A percentile compares a stretch with the other conserved stretches of the same genome.
These are phyloP conservation scores for Papilio gigon DNA, from an alignment of 2,888 invertebrate genomes.

Conservation along the genomic window DNA sequence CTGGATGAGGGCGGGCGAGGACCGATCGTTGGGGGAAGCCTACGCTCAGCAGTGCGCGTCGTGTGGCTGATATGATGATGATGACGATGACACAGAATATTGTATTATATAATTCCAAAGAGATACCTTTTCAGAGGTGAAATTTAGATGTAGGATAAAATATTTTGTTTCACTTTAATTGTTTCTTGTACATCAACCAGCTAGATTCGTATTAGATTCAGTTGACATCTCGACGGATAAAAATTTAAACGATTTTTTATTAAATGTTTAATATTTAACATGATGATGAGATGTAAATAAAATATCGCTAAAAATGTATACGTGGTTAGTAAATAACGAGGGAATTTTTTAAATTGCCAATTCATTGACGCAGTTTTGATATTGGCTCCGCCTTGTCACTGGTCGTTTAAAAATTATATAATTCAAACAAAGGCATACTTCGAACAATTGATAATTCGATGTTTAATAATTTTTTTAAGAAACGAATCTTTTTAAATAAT, in stretches of 20 bases:
- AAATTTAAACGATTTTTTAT: not conserved
- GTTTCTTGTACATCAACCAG: not conserved
- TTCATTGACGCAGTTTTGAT: constrained; percentile 7
- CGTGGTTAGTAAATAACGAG: too few relatives aligned
- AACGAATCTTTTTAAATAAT: not conserved
- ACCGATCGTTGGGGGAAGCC: too few relatives aligned
- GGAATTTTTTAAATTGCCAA: not conserved
- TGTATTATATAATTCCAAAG: too few relatives aligned
- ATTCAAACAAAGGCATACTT: constrained; percentile 3
- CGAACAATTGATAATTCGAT: not conserved
- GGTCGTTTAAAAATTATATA: constrained; percentile 9
- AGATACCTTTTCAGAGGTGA: not conserved
- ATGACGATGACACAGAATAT: too few relatives aligned
- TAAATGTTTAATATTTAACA: too few relatives aligned
- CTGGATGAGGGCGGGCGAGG: too few relatives aligned
- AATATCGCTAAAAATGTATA: too few relatives aligned
- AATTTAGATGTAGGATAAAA: too few relatives aligned
- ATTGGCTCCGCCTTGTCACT: not conserved
- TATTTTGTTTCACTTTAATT: too few relatives aligned
- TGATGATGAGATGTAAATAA: too few relatives aligned
- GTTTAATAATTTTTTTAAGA: not conserved
- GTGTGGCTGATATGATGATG: too few relatives aligned
- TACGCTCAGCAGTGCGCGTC: too few relatives aligned
- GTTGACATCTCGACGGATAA: not conserved
- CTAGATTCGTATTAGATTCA: not conserved